These are phyloP conservation scores for Menidia beryllina DNA, from an alignment of 2,113 vertebrate species.

Conservation along the genomic window DNA sequence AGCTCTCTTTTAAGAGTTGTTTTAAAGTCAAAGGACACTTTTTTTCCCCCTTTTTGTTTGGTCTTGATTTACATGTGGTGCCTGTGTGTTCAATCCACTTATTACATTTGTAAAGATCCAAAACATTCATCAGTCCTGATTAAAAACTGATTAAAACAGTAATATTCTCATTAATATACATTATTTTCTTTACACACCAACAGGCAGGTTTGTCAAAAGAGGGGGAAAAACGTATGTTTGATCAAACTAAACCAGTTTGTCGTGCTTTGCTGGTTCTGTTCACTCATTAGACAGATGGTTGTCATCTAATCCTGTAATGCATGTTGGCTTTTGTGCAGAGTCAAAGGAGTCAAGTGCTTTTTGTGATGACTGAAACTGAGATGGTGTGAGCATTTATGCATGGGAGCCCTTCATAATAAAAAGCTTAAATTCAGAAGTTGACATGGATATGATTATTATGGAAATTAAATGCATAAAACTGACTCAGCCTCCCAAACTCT, in stretches of 20 bases:
- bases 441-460: no score
- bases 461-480: no score
- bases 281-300: slow-evolving; percentile 31
- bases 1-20: slow-evolving; percentile 9
- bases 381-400: no score
- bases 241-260: slow-evolving; percentile 30
- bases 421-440: no score
- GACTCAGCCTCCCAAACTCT: no score
- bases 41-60: slow-evolving; percentile 21
- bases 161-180: slow-evolving; percentile 34
- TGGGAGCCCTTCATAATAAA: no score
- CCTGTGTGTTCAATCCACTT: not conserved
- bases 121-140: slow-evolving; percentile 33
- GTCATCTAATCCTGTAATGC: slow-evolving; percentile 5
- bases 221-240: not conserved
- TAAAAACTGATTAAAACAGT: slow-evolving; percentile 38
- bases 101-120: slow-evolving; percentile 12
- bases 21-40: slow-evolving; percentile 38
- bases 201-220: slow-evolving; percentile 20
- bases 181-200: slow-evolving; percentile 29
- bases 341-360: slow-evolving; percentile 20
- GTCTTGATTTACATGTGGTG: not conserved
- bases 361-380: no score
- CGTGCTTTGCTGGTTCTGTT: slow-evolving; percentile 24
- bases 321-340: slow-evolving; percentile 38